Base-by-base conservation (phyloP, 2,113 vertebrate genomes). In the Etia nguti region DNA sequence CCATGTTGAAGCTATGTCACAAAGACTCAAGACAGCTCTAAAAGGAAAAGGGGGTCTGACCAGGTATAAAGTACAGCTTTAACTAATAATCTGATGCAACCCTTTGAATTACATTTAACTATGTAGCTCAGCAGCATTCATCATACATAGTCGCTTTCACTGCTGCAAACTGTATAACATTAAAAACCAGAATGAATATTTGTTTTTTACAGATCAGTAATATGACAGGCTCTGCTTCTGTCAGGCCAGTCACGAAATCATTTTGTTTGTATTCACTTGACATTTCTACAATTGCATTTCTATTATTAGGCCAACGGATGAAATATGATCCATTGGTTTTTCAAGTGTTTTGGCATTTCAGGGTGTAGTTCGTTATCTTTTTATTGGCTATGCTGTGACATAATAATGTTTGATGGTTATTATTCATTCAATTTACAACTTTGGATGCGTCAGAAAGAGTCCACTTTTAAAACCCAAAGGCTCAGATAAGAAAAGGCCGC, bases 321-420 rank as follows among this genome's bases (percentile, higher is more conserved):
- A 57, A 82, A 68, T 36, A 6, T 1, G 13, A 79, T 38, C 20
- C 22, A 79, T 22, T 62, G 10, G 4, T 70, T 29, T 85, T 80
- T 59, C 34, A 43, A 85, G 73, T 77, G 77, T 29, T 87, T 57
- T 85, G 82, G 4, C 75, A 81, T 90, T 86, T 90, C 36, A 81
- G 6, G 7, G 24, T 36, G n/a, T 29, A 26, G 29, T 56, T 77
- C 15, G 11, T 73, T 77, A 73, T 89, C 34, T 80, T 8, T 90
- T 65, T 80, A 80, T 83, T 52, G 55, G 13, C 24, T 10, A 9
- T 41, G 56, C 46, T 34, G 10, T 89, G 52, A 88, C 54, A 82
- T 83, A 80, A 86, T 48, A 77, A 31, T 10, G 60, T 56, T 82
- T 43, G 31, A 84, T 57, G 4, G 18, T 16, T 52, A 85, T 48